Evolutionary conservation across 1,140 invertebrate genomes (phyloP).

Genomic region (Amyelois transitella): DNA sequence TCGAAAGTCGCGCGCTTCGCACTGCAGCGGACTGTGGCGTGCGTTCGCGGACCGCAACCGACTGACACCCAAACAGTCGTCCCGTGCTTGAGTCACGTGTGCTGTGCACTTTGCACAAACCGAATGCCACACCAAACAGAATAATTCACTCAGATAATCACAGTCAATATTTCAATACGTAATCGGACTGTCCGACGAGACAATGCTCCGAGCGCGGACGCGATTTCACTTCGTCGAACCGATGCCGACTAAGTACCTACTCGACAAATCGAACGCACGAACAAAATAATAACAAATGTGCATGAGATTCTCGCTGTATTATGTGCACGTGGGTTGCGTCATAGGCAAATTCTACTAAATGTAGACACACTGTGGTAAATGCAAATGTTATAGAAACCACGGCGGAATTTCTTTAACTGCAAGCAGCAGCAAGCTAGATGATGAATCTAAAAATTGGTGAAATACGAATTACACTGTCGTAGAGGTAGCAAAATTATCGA

Average conservation of each 20-base stretch:
- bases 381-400: constrained; percentile 33
- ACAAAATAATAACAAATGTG: constrained; percentile 79
- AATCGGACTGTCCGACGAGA: constrained; percentile 45
- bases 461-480: constrained; percentile 62
- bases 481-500: constrained; percentile 49
- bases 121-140: constrained; percentile 40
- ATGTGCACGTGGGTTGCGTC: constrained; percentile 71
- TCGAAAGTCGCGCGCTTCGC: constrained; percentile 51
- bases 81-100: constrained; percentile 61
- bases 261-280: constrained; percentile 70
- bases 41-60: constrained; percentile 49
- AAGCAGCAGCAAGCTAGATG: constrained; percentile 45
- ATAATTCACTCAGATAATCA: constrained; percentile 44
- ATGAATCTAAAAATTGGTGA: constrained; percentile 62
- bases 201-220: constrained; percentile 48
- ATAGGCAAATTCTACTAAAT: constrained; percentile 36
- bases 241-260: constrained; percentile 41
- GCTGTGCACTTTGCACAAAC: constrained; percentile 35
- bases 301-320: constrained; percentile 73
- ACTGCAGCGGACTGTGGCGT: constrained; percentile 54
- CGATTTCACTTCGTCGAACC: constrained; percentile 58
- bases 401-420: constrained; percentile 43
- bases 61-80: constrained; percentile 63
- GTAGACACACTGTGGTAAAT: constrained; percentile 28
- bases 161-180: constrained; percentile 34